Evolutionary conservation across 2,113 vertebrate genomes (phyloP).

Genomic region (Gadus chalcogrammus): DNA sequence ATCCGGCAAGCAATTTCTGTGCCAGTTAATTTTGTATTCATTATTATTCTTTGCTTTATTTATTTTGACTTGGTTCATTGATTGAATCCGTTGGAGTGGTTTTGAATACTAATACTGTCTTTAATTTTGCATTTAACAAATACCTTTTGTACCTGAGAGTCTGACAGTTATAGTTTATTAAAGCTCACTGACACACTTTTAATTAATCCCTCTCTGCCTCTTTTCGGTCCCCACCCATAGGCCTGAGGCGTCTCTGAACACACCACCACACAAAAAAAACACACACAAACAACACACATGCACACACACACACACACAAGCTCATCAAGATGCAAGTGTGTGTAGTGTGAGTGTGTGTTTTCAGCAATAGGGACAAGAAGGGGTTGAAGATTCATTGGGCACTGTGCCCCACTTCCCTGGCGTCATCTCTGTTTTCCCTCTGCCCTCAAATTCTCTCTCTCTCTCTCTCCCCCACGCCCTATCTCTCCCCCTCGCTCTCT

Average conservation of each 20-base stretch:
- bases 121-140: neutral
- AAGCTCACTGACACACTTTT: neutral
- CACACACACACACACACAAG: too few relatives aligned
- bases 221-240: too few relatives aligned
- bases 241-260: too few relatives aligned
- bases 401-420: slow-evolving; percentile 29
- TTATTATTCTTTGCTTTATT: slow-evolving; percentile 23
- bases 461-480: slow-evolving; percentile 36
- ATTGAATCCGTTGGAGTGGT: slow-evolving; percentile 26
- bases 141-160: slow-evolving; percentile 22
- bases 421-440: slow-evolving; percentile 30
- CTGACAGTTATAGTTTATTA: neutral
- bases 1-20: slow-evolving; percentile 35
- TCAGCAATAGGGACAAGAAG: slow-evolving; percentile 10
- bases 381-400: slow-evolving; percentile 51
- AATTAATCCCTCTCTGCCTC: slow-evolving; percentile 5
- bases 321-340: slow-evolving; percentile 25
- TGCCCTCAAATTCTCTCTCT: slow-evolving; percentile 2
- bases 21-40: slow-evolving; percentile 22
- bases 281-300: slow-evolving; percentile 17
- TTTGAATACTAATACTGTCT: slow-evolving; percentile 46
- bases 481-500: slow-evolving; percentile 29
- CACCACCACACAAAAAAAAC: neutral
- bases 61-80: slow-evolving; percentile 22
- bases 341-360: slow-evolving; percentile 8